Conservation (phyloP, 2,888 invertebrate species). For the Harpagoxenus sublaevis region DNA sequence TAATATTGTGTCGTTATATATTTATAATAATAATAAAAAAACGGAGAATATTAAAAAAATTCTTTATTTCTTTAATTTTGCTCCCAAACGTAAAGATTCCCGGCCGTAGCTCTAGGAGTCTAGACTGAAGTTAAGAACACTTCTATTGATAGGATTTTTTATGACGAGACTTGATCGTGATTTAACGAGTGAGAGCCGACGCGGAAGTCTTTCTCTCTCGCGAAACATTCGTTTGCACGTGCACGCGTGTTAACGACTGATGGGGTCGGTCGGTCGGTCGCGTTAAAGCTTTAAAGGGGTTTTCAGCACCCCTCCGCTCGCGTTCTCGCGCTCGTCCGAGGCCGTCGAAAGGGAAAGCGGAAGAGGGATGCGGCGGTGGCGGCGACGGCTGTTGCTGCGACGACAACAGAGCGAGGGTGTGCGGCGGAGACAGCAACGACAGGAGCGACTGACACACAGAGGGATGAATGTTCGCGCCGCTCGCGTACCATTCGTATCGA, state of each 20-base stretch:
- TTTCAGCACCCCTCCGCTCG: constrained; percentile 57
- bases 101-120: neutral
- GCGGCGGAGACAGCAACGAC: constrained; percentile 48
- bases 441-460: constrained; percentile 54
- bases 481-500: constrained; percentile 48
- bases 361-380: constrained; percentile 41
- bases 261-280: constrained; percentile 45
- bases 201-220: constrained; percentile 11
- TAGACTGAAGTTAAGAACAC: neutral
- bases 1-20: too few relatives aligned
- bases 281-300: constrained; percentile 77
- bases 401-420: constrained; percentile 75
- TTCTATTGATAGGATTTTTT: neutral
- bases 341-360: constrained; percentile 77
- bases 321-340: constrained; percentile 67
- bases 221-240: constrained; percentile 36
- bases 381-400: constrained; percentile 55
- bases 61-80: neutral
- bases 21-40: neutral
- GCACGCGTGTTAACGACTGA: constrained; percentile 43
- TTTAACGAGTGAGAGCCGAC: constrained; percentile 7
- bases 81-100: neutral
- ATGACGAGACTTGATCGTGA: constrained; percentile 13
- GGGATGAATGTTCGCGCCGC: constrained; percentile 39
- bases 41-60: neutral